phyloP scores from a whole-genome alignment of 2,797 vertebrate species.

The Phylloscopus collybita region DNA sequence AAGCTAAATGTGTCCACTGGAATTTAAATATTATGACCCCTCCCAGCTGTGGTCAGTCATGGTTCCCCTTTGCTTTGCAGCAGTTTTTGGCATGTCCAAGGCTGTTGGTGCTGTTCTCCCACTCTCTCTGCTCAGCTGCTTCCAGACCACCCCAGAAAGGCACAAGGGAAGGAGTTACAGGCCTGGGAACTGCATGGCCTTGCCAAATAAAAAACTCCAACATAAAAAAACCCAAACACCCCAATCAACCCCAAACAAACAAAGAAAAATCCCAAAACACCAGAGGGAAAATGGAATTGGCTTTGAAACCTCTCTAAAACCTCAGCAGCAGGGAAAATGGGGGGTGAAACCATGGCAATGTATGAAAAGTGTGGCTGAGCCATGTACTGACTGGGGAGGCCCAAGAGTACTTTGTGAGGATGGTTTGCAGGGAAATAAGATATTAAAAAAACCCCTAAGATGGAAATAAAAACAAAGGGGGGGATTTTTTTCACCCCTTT shows the following conservation, averaged over 20 bases:
- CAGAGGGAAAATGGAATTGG: neutral
- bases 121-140: neutral
- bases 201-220: neutral
- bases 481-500: neutral
- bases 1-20: neutral
- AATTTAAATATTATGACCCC: neutral
- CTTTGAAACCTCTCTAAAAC: neutral
- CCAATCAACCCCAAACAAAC: neutral
- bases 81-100: neutral
- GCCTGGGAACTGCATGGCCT: neutral
- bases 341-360: neutral
- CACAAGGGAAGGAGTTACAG: neutral
- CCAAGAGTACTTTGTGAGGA: neutral
- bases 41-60: rapidly evolving
- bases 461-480: neutral
- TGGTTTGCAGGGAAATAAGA: neutral
- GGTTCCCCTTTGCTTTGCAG: neutral
- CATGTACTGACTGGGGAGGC: neutral
- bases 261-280: neutral
- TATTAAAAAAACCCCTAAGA: neutral
- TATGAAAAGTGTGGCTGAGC: neutral
- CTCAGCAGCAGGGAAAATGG: neutral
- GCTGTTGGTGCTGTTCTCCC: neutral
- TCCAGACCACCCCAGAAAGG: neutral
- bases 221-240: neutral